Conservation (phyloP, 2,113 vertebrate species). For the Pheucticus melanocephalus region DNA sequence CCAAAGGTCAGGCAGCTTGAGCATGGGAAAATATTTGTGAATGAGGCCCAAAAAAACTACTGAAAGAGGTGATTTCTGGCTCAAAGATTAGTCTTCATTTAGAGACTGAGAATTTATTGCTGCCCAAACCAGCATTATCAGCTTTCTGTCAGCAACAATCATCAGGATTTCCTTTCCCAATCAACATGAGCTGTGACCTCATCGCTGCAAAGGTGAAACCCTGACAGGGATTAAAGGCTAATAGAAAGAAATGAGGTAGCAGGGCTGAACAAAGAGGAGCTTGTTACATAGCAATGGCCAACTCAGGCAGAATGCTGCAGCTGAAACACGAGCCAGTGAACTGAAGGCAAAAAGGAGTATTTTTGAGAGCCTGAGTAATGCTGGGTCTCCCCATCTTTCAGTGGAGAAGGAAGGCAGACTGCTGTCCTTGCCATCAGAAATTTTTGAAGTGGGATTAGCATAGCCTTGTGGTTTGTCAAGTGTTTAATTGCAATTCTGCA, state of each 20-base stretch:
- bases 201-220: conserved; percentile 64
- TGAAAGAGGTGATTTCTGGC: conserved; percentile 54
- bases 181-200: conserved; percentile 71
- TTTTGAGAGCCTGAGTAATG: neutral
- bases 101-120: conserved; percentile 66
- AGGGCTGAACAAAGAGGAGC: conserved; percentile 61
- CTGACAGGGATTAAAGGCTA: conserved; percentile 74
- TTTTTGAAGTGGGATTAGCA: conserved; percentile 34
- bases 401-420: conserved; percentile 10
- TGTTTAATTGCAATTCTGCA: conserved; percentile 55
- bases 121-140: conserved; percentile 66
- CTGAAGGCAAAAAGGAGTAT: neutral
- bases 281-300: conserved; percentile 32
- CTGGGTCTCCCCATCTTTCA: neutral
- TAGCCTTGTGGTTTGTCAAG: conserved; percentile 50
- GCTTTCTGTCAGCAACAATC: conserved; percentile 71
- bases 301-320: conserved; percentile 12
- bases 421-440: neutral
- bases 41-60: conserved; percentile 38
- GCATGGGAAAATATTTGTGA: conserved; percentile 72
- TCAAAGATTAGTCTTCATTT: conserved; percentile 69
- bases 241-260: conserved; percentile 63
- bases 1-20: conserved; percentile 58
- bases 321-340: conserved; percentile 4
- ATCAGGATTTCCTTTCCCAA: conserved; percentile 67